These are phyloP conservation scores for Leuciscus waleckii DNA, from an alignment of 2,797 vertebrate species.

Conservation along the genomic window DNA sequence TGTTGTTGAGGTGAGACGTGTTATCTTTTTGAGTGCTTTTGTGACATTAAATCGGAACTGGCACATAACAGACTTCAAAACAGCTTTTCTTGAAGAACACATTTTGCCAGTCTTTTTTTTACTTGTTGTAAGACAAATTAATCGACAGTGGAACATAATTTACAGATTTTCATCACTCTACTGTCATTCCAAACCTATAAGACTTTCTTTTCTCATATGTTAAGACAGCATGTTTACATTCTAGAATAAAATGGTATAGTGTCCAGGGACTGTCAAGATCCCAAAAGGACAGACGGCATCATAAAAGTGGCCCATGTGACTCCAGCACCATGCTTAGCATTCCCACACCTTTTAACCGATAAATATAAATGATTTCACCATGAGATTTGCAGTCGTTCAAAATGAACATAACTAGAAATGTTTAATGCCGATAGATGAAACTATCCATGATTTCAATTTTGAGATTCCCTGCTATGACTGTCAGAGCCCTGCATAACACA, in stretches of 20 bases:
- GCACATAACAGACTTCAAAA: background rate
- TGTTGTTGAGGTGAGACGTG: conserved; percentile 3
- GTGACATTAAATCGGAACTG: background rate
- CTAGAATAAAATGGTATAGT: background rate
- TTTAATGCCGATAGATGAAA: background rate
- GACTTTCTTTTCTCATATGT: background rate
- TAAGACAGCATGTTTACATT: background rate
- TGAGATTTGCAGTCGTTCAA: background rate
- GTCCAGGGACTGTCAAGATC: background rate
- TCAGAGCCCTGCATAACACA: background rate
- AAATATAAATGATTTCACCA: background rate
- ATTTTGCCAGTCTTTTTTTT: background rate
- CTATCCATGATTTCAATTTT: background rate
- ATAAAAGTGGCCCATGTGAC: background rate
- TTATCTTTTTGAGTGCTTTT: background rate
- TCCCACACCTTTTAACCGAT: background rate
- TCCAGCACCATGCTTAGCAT: background rate
- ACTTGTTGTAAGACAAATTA: background rate
- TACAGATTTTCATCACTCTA: background rate
- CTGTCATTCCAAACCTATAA: background rate
- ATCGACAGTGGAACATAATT: background rate
- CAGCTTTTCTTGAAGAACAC: background rate
- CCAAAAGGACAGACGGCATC: background rate
- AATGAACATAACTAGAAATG: background rate
- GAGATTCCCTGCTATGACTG: background rate